phyloP scores from a whole-genome alignment of 2,888 invertebrate genomes.

The Lycophotia porphyrea region DNA sequence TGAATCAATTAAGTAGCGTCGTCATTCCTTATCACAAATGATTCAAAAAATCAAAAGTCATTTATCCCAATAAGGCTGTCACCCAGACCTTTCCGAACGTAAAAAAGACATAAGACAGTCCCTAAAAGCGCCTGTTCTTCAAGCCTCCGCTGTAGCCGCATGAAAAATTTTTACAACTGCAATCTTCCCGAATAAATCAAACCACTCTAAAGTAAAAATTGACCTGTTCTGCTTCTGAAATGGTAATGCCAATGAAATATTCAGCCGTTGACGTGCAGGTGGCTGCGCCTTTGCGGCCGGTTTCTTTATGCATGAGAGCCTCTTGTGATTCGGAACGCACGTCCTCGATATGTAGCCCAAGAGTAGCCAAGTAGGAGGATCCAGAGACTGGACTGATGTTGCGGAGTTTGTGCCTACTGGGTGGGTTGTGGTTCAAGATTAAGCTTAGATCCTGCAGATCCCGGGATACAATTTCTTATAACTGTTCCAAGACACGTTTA shows the following conservation, averaged over 20 bases:
- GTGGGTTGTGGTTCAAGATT: background rate
- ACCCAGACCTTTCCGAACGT: background rate
- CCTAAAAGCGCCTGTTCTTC: background rate
- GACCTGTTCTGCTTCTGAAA: constrained; percentile 69
- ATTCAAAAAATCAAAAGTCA: background rate
- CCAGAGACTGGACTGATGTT: constrained; percentile 11
- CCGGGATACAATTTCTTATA: background rate
- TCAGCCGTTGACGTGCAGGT: constrained; percentile 85
- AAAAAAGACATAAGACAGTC: background rate
- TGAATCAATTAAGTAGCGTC: background rate
- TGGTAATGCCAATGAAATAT: constrained; percentile 81
- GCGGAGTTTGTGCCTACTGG: background rate
- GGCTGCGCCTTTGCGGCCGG: constrained; percentile 78
- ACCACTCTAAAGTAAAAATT: constrained; percentile 52
- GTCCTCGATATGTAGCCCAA: constrained; percentile 78
- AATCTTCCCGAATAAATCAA: constrained; percentile 28
- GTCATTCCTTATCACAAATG: background rate
- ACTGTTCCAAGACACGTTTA: background rate
- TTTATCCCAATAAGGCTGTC: background rate
- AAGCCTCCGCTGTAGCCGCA: background rate
- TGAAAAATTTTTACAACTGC: background rate
- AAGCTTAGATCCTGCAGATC: background rate
- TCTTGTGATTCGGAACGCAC: constrained; percentile 85
- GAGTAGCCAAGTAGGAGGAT: constrained; percentile 62
- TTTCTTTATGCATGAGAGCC: constrained; percentile 88